Evolutionary conservation across 1,140 invertebrate genomes (phyloP).

Genomic region (Prorops nasuta): DNA sequence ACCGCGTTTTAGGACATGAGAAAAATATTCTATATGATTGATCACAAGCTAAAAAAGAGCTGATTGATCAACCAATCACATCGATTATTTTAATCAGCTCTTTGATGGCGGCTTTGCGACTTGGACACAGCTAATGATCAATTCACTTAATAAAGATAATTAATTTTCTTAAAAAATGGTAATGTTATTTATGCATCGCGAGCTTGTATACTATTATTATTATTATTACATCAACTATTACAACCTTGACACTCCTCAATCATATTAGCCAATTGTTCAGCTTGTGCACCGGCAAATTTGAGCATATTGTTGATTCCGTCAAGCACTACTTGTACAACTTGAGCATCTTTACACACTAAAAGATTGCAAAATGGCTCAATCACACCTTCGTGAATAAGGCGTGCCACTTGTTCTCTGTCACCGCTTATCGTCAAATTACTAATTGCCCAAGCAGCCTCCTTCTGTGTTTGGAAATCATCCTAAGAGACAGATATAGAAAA

Average conservation of each 20-base stretch:
- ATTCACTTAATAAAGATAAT: constrained; percentile 6
- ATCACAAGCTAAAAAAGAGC: no score
- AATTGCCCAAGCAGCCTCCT: constrained; percentile 98
- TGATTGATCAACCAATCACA: no score
- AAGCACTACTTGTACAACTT: constrained; percentile 86
- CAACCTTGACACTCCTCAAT: constrained; percentile 87
- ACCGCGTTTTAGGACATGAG: no score
- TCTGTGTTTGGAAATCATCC: constrained; percentile 98
- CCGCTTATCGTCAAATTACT: constrained; percentile 98
- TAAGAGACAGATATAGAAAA: no score
- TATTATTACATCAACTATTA: no score
- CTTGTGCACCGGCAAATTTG: constrained; percentile 75
- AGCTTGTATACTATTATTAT: no score
- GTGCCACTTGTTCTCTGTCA: constrained; percentile 83
- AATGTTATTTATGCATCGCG: no score
- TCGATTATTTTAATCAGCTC: no score
- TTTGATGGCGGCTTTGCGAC: no score
- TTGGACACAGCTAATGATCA: no score
- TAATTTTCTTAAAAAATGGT: no score
- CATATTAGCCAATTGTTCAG: constrained; percentile 78
- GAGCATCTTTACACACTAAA: constrained; percentile 85
- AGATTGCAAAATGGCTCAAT: constrained; percentile 89
- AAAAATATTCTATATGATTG: no score
- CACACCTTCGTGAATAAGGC: constrained; percentile 85
- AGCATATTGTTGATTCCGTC: constrained; percentile 92